Evolutionary conservation across 2,888 invertebrate species (phyloP).

Genomic region (Lasioglossum villosulum): DNA sequence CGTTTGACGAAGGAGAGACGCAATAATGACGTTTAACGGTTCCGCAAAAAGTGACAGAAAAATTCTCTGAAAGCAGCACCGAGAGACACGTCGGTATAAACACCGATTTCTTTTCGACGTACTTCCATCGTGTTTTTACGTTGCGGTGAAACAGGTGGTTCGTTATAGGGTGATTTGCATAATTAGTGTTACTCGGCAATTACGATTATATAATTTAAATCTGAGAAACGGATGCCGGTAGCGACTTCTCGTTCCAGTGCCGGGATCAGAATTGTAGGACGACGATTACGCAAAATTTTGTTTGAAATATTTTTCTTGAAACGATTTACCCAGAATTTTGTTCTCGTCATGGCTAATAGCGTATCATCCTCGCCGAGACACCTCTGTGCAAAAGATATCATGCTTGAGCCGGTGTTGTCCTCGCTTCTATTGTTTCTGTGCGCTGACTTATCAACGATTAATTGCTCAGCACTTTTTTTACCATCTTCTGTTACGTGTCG

Average conservation of each 20-base stretch:
- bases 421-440: background rate
- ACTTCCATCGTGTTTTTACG: conserved; percentile 9
- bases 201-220: conserved; percentile 54
- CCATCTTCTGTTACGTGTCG: background rate
- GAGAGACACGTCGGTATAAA: background rate
- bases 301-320: background rate
- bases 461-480: background rate
- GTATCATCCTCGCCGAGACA: background rate
- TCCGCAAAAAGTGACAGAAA: background rate
- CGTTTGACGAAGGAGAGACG: background rate
- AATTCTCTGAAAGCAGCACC: no score
- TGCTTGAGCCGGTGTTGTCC: background rate
- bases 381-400: background rate
- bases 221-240: conserved; percentile 18
- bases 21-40: background rate
- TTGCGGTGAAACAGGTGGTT: conserved; percentile 22
- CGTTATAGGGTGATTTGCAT: conserved; percentile 43
- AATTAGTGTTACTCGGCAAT: conserved; percentile 30
- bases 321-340: background rate
- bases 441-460: background rate
- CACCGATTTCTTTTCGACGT: background rate
- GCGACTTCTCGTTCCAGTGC: background rate
- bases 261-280: background rate
- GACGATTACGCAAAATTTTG: background rate
- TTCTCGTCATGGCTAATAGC: background rate